These are phyloP conservation scores for Trinectes maculatus DNA, from an alignment of 2,113 vertebrate species.

Conservation along the genomic window DNA sequence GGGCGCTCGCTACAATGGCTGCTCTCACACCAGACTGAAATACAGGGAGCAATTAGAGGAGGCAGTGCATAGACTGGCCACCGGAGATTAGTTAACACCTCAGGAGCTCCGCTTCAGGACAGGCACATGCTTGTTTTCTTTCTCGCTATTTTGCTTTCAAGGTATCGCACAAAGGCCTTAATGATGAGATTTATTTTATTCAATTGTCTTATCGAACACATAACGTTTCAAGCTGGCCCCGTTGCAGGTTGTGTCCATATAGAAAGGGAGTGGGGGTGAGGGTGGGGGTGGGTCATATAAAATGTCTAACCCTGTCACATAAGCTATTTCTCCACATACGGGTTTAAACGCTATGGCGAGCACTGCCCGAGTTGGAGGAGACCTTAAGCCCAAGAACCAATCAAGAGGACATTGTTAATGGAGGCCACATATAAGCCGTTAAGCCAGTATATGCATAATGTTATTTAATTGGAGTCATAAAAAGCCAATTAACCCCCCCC, in stretches of 20 bases:
- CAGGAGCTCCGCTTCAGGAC: slow-evolving; percentile 85
- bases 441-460: slow-evolving; percentile 87
- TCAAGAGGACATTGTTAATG: slow-evolving; percentile 86
- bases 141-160: slow-evolving; percentile 66
- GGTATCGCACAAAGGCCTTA: slow-evolving; percentile 59
- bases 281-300: slow-evolving; percentile 44
- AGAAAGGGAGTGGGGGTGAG: no score
- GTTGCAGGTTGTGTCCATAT: slow-evolving; percentile 41
- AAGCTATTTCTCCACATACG: slow-evolving; percentile 55
- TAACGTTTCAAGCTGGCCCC: slow-evolving; percentile 41
- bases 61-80: slow-evolving; percentile 88
- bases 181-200: slow-evolving; percentile 77
- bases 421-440: slow-evolving; percentile 86
- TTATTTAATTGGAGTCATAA: slow-evolving; percentile 88
- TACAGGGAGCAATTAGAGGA: slow-evolving; percentile 91
- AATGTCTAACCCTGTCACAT: slow-evolving; percentile 50
- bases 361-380: slow-evolving; percentile 68
- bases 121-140: slow-evolving; percentile 81
- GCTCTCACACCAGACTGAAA: slow-evolving; percentile 91
- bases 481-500: slow-evolving; percentile 85
- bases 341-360: slow-evolving; percentile 73
- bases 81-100: slow-evolving; percentile 90
- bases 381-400: slow-evolving; percentile 84
- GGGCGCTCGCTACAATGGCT: slow-evolving; percentile 89
- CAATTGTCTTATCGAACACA: slow-evolving; percentile 63